These are phyloP conservation scores for Amphipoea oculea DNA, from an alignment of 2,888 invertebrate genomes.

Conservation along the genomic window DNA sequence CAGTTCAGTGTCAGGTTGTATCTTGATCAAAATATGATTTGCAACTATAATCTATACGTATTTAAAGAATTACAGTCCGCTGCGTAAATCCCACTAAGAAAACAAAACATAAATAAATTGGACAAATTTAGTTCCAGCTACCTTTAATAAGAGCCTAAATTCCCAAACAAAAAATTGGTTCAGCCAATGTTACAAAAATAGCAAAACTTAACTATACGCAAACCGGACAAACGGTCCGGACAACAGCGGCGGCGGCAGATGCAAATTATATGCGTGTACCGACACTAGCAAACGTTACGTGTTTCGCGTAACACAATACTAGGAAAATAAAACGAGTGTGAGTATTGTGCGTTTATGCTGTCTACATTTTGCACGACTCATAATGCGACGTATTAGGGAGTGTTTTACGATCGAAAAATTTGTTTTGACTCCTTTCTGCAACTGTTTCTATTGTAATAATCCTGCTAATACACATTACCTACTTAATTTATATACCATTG, in stretches of 20 bases:
- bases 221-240: constrained; percentile 31
- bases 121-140: neutral
- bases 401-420: no score
- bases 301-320: constrained; percentile 21
- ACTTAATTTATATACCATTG: no score
- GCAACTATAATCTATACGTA: no score
- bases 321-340: constrained; percentile 13
- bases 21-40: no score
- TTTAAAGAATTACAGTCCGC: no score
- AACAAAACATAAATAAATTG: neutral
- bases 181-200: constrained; percentile 10
- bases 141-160: neutral
- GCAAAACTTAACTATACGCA: constrained; percentile 32
- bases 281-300: constrained; percentile 29
- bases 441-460: no score
- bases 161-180: neutral
- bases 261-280: constrained; percentile 64
- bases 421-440: no score
- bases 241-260: constrained; percentile 54
- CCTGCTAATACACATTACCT: no score
- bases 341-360: neutral
- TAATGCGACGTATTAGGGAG: no score
- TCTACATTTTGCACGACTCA: no score
- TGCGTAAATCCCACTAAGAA: neutral
- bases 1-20: no score